Conservation (phyloP, 2,888 invertebrate genomes). For the Rutpela maculata region DNA sequence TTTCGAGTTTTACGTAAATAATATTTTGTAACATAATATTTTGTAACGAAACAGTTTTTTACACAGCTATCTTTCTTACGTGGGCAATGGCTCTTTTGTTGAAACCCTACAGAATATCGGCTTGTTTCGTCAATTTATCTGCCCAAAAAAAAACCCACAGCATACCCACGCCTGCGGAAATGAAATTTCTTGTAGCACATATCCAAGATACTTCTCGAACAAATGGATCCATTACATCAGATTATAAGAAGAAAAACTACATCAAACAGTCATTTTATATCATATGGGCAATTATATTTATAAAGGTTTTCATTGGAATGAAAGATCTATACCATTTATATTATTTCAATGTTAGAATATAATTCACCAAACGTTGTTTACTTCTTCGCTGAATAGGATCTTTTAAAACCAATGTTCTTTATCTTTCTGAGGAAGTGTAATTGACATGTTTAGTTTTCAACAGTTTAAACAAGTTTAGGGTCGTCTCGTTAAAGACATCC, state of each 20-base stretch:
- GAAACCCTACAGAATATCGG: background rate
- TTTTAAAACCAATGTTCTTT: too few relatives aligned
- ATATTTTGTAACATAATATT: background rate
- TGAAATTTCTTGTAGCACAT: background rate
- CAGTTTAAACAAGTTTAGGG: too few relatives aligned
- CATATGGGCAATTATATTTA: background rate
- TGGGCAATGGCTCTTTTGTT: background rate
- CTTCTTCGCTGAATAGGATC: too few relatives aligned
- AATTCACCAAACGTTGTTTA: too few relatives aligned
- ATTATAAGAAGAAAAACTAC: background rate
- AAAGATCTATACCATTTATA: background rate
- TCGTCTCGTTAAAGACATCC: too few relatives aligned
- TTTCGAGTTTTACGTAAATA: too few relatives aligned
- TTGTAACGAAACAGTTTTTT: background rate
- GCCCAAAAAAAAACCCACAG: background rate
- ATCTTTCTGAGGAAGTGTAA: too few relatives aligned
- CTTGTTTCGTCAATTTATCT: background rate
- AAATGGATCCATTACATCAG: background rate
- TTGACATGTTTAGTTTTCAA: too few relatives aligned
- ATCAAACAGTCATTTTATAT: background rate
- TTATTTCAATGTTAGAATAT: background rate
- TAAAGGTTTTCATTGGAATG: background rate
- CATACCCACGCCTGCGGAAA: background rate
- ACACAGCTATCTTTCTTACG: background rate
- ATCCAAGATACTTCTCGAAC: background rate